phyloP scores from a whole-genome alignment of 1,140 invertebrate genomes.

The Bombus turneri region DNA sequence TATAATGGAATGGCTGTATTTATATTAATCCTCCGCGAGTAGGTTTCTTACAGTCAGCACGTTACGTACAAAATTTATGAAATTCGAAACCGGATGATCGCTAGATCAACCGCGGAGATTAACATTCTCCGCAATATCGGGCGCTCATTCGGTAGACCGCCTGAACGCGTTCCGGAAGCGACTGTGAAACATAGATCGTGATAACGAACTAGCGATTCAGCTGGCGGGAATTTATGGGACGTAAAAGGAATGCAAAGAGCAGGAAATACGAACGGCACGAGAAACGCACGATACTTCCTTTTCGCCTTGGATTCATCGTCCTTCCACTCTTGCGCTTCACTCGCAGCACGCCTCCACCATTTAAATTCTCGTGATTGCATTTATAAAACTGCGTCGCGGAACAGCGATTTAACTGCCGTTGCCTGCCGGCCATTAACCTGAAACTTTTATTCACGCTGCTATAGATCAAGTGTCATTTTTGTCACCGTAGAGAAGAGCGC shows the following conservation, averaged over 20 bases:
- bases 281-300: slow-evolving; percentile 12
- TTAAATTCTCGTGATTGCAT: slow-evolving; percentile 21
- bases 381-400: slow-evolving; percentile 26
- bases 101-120: neutral
- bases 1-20: too few species aligned
- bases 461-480: neutral
- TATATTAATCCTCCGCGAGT: neutral
- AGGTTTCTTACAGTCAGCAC: too few species aligned
- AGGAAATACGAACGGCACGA: slow-evolving; percentile 4
- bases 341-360: neutral
- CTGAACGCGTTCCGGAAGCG: neutral
- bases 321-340: neutral
- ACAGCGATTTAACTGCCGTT: slow-evolving; percentile 20
- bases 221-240: slow-evolving; percentile 50
- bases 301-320: slow-evolving; percentile 4
- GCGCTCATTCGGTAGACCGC: too few species aligned
- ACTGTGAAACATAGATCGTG: slow-evolving; percentile 43
- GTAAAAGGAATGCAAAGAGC: slow-evolving; percentile 55
- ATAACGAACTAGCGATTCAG: slow-evolving; percentile 55
- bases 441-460: neutral
- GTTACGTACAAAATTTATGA: neutral
- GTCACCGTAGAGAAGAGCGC: neutral
- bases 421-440: neutral
- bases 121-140: neutral
- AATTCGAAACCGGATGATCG: neutral